Evolutionary conservation across 30 jellyfish, hydroid and myxozoan genomes (phyloP).

Genomic region (Euphysa ruthae): DNA sequence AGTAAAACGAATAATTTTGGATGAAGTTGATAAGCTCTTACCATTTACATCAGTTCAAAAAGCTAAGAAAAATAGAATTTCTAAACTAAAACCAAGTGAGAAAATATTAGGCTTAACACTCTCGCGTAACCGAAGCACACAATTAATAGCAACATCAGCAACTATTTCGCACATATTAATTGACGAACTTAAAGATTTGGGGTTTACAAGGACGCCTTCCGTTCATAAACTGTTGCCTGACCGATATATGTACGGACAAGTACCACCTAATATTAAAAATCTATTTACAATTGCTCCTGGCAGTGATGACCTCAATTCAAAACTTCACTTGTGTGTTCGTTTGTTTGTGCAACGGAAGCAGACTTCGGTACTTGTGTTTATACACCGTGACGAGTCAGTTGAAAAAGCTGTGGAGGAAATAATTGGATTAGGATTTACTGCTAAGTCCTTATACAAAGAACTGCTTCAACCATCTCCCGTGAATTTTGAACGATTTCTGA

Average conservation of each 20-base stretch:
- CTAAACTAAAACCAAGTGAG: constrained; percentile 54
- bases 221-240: constrained; percentile 37
- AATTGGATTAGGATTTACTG: constrained; percentile 33
- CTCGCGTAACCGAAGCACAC: background rate
- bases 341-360: background rate
- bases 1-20: constrained; percentile 53
- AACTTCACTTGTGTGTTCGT: background rate
- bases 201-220: constrained; percentile 38
- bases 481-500: constrained; percentile 25
- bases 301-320: background rate
- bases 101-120: constrained; percentile 46
- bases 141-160: constrained; percentile 83
- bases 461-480: constrained; percentile 39
- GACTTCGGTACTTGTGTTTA: constrained; percentile 53
- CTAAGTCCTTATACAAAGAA: constrained; percentile 53
- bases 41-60: constrained; percentile 35
- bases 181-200: constrained; percentile 46
- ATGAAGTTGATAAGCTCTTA: constrained; percentile 81
- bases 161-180: constrained; percentile 48
- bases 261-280: constrained; percentile 64
- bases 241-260: constrained; percentile 14
- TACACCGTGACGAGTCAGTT: constrained; percentile 60
- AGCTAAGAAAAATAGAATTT: constrained; percentile 32
- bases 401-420: constrained; percentile 38
- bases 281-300: constrained; percentile 1